Percentiles rank a stretch among this genome's conserved stretches.
Evolutionary conservation across 2,888 invertebrate species (phyloP).

Genomic region (Parochlus steinenii): DNA sequence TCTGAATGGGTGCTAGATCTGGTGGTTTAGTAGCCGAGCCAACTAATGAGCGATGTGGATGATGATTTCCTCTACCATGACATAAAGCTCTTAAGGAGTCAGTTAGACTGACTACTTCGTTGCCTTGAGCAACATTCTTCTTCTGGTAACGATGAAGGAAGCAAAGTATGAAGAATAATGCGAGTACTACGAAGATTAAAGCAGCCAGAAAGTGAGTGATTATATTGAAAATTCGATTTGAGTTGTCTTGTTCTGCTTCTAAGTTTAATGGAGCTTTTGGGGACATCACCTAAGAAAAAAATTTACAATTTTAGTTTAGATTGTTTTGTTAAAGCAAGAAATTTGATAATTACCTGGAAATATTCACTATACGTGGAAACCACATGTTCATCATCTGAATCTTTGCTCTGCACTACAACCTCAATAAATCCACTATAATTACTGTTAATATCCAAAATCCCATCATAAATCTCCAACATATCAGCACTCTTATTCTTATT

Average conservation of each 20-base stretch:
- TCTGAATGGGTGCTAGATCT: conserved; percentile 65
- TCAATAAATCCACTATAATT: conserved; percentile 79
- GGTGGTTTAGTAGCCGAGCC: conserved; percentile 47
- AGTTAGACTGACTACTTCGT: conserved; percentile 48
- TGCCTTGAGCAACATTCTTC: conserved; percentile 43
- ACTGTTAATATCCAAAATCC: conserved; percentile 53
- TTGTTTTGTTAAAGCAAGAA: too few relatives aligned
- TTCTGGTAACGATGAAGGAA: conserved; percentile 47
- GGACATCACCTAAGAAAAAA: too few relatives aligned
- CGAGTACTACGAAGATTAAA: conserved; percentile 41
- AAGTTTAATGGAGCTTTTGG: conserved; percentile 39
- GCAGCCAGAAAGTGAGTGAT: conserved; percentile 31
- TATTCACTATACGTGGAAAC: conserved; percentile 59
- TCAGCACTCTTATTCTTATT: conserved; percentile 16
- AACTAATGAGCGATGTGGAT: conserved; percentile 47
- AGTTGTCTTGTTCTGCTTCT: conserved; percentile 27
- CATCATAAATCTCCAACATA: conserved; percentile 42
- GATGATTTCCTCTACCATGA: conserved; percentile 30
- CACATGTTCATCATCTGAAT: conserved; percentile 28
- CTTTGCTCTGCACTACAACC: conserved; percentile 34
- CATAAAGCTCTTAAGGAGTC: conserved; percentile 40
- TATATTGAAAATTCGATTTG: conserved; percentile 38
- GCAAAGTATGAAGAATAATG: conserved; percentile 44
- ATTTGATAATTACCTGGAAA: conserved; percentile 48
- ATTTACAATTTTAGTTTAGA: too few relatives aligned